Evolutionary conservation across 2,113 vertebrate genomes (phyloP), one percentile per base, ranked within the genome.

Genomic region (Tetrax tetrax): DNA sequence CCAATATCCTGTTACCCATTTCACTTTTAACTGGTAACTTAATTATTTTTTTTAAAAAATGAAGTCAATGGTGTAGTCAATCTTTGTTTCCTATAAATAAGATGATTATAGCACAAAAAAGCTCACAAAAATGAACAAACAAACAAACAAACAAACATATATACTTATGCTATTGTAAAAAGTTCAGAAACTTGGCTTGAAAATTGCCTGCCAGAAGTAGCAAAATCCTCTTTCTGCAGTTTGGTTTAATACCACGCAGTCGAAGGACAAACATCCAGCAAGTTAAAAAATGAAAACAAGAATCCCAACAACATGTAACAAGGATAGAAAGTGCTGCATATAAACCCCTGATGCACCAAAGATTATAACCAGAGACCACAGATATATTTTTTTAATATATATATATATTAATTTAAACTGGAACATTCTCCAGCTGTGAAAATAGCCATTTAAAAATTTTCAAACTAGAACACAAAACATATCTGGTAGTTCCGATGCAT

Each of bases 321-420:
- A 97, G 93, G 94, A 96, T 92, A 98, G 95, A 98, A 98, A 98
- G 98, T 98, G 98, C 98, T 98, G 98, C 97, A 96, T 98, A 98
- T 98, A 98, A 98, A 98, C 98, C 98, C 98, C 98, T 98, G 98
- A 98, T 98, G 98, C 98, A 98, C 98, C 98, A 97, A 98, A 98
- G 97, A 98, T 97, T 97, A 96, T 96, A 98, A 97, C 97, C 95
- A 97, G 98, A 98, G 93, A 97, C 94, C 94, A 97, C 97, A 96
- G 95, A 88, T 66, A 14, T 38, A 41, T 50, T 45, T 50, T 31
- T n/a, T 31, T 47, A 29, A 51, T 47, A 80, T 87, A 87, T 89
- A 96, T 97, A 97, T 96, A 97, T 98, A 98, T 95, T 80, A 98
- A 97, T 96, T 97, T 97, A 97, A 97, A 96, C 97, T 97, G 98